These are phyloP conservation scores for Chloroclystis v-ata DNA, from an alignment of 2,888 invertebrate genomes.

Conservation along the genomic window DNA sequence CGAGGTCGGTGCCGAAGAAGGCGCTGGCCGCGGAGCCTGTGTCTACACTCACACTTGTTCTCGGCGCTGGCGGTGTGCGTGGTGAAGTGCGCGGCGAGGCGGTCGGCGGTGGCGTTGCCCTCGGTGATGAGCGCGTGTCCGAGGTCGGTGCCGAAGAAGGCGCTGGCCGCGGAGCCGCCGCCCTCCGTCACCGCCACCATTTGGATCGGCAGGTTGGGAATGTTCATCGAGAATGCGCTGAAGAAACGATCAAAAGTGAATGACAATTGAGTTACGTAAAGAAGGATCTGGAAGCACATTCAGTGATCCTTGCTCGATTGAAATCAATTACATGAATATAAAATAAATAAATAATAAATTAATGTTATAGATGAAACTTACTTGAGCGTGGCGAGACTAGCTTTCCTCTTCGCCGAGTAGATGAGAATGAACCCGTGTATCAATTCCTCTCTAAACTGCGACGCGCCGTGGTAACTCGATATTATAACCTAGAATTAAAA, in stretches of 20 bases:
- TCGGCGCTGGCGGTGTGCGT: constrained; percentile 91
- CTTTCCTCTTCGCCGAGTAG: constrained; percentile 96
- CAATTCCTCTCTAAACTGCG: constrained; percentile 92
- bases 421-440: constrained; percentile 97
- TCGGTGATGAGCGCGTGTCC: constrained; percentile 94
- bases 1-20: constrained; percentile 92
- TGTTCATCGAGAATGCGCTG: constrained; percentile 95
- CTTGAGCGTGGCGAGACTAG: constrained; percentile 94
- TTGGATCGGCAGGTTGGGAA: constrained; percentile 94
- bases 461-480: constrained; percentile 96
- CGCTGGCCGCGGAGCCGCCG: constrained; percentile 85
- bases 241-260: too few relatives aligned
- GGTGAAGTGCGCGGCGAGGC: constrained; percentile 93
- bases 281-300: too few relatives aligned
- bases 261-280: too few relatives aligned
- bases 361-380: too few relatives aligned
- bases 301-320: too few relatives aligned
- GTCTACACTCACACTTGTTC: constrained; percentile 82
- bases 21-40: constrained; percentile 81
- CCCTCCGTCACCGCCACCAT: constrained; percentile 95
- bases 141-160: constrained; percentile 93
- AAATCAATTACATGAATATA: too few relatives aligned
- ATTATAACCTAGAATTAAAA: constrained; percentile 87
- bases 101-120: constrained; percentile 94
- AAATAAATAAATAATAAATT: too few relatives aligned